A percentile compares a stretch with the other conserved stretches of the same genome.
Evolutionary conservation across 2,888 invertebrate species (phyloP).

Genomic region (Acronicta alni): DNA sequence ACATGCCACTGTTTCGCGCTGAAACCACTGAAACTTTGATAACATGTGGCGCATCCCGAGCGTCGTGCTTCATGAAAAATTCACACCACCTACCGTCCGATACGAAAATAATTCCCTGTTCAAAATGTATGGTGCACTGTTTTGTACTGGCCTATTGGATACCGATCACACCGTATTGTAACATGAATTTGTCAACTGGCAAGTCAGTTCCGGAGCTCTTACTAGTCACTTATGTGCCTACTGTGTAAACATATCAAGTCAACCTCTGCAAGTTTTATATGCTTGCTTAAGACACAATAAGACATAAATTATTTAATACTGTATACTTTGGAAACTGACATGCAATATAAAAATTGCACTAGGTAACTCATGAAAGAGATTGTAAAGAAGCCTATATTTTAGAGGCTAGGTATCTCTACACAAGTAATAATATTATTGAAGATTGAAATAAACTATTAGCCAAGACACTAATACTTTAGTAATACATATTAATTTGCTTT

Average conservation of each 20-base stretch:
- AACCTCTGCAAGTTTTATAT: no score
- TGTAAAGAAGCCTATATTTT: no score
- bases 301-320: no score
- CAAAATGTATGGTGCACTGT: conserved; percentile 9
- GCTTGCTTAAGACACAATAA: no score
- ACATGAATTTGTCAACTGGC: background rate
- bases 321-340: no score
- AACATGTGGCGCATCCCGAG: background rate
- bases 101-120: conserved; percentile 34
- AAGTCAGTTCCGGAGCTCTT: background rate
- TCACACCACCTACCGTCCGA: conserved; percentile 9
- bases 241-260: background rate
- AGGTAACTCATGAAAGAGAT: no score
- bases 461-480: no score
- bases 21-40: conserved; percentile 31
- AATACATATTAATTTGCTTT: no score
- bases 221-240: background rate
- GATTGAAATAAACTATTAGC: no score
- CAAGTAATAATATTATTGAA: no score
- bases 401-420: no score
- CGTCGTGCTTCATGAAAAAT: conserved; percentile 27
- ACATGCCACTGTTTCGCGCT: conserved; percentile 22
- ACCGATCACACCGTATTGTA: background rate
- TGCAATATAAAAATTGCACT: no score
- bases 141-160: background rate